phyloP scores from a whole-genome alignment of 1,140 invertebrate genomes.

The Trachelipus rathkii region DNA sequence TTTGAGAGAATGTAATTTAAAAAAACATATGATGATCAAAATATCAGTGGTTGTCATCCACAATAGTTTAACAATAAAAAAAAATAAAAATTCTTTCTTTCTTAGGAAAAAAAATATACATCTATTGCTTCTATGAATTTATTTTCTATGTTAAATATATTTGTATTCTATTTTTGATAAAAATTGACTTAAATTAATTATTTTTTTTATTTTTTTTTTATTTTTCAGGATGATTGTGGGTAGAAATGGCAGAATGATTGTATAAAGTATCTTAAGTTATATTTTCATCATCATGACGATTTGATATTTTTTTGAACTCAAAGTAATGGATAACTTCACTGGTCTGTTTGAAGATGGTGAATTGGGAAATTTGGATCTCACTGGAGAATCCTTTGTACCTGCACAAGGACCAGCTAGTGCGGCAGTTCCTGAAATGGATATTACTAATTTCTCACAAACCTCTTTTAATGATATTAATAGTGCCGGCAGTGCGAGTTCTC shows the following conservation, averaged over 20 bases:
- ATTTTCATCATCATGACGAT: conserved; percentile 28
- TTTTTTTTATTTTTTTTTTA: conserved; percentile 16
- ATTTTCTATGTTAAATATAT: background rate
- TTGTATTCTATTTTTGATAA: background rate
- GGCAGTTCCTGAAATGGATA: conserved; percentile 36
- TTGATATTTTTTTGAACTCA: conserved; percentile 37
- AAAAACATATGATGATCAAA: too few species aligned
- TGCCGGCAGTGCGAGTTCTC: background rate
- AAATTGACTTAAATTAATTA: background rate
- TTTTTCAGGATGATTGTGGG: conserved; percentile 36
- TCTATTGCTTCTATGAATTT: too few species aligned
- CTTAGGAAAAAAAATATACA: too few species aligned
- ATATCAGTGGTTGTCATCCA: too few species aligned
- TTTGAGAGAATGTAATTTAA: too few species aligned
- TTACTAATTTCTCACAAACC: conserved; percentile 35
- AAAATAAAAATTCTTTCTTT: too few species aligned
- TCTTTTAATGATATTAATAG: conserved; percentile 34
- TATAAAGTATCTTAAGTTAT: conserved; percentile 10
- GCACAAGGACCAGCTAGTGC: conserved; percentile 37
- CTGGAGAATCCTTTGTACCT: conserved; percentile 38
- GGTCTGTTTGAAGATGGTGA: conserved; percentile 44
- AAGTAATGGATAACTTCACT: conserved; percentile 44
- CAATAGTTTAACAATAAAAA: too few species aligned
- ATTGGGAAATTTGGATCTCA: conserved; percentile 40
- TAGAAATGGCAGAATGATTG: conserved; percentile 26